phyloP scores from a whole-genome alignment of 2,888 invertebrate species.

The Platerodrilus igneus region DNA sequence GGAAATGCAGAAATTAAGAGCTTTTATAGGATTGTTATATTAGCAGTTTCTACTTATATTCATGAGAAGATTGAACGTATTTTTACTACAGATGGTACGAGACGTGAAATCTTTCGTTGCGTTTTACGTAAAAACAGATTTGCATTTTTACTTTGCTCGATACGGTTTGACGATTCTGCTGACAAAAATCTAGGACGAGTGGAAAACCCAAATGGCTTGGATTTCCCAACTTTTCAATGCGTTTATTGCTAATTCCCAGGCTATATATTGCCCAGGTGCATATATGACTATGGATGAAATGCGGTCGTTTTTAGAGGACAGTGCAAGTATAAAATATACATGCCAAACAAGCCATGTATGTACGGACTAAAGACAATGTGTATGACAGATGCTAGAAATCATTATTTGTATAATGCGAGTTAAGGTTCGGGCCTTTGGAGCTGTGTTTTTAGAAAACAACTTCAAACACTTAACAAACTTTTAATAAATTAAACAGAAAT shows the following conservation, averaged over 20 bases:
- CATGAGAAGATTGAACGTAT: conserved; percentile 24
- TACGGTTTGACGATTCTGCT: conserved; percentile 30
- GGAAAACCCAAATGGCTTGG: conserved; percentile 21
- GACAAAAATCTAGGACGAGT: conserved; percentile 18
- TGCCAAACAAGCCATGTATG: no score
- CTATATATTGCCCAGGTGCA: conserved; percentile 8
- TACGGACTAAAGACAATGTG: not conserved
- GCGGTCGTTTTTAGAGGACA: not conserved
- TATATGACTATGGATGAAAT: conserved; percentile 18
- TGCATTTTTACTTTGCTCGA: conserved; percentile 18
- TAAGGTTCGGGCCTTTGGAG: no score
- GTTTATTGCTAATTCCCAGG: no score
- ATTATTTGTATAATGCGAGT: conserved; percentile 1
- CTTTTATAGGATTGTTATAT: conserved; percentile 27
- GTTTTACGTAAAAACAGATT: conserved; percentile 27
- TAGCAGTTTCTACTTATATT: conserved; percentile 27
- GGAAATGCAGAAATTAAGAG: no score
- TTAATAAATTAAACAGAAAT: no score
- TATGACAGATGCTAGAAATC: conserved; percentile 1
- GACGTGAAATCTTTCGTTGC: conserved; percentile 26
- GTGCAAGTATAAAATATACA: conserved; percentile 1
- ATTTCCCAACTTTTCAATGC: conserved; percentile 14
- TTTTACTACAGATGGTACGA: conserved; percentile 29
- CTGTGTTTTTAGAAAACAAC: no score
- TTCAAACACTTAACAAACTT: no score